Evolutionary conservation across 1,140 invertebrate genomes (phyloP).

Genomic region (Atta cephalotes): DNA sequence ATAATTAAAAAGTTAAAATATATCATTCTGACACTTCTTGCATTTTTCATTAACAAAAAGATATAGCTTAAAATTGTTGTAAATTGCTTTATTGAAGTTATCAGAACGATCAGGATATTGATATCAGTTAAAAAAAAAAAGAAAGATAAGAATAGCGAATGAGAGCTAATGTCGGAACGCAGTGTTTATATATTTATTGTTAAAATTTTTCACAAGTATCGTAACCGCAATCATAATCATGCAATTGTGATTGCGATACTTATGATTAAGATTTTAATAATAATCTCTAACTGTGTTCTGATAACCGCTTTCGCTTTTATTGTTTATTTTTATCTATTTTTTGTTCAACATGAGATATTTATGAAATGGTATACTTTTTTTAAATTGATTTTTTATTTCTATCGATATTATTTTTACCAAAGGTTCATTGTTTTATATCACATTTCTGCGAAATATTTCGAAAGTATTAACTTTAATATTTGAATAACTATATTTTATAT

Average conservation of each 20-base stretch:
- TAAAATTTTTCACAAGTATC: no score
- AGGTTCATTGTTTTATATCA: constrained; percentile 5
- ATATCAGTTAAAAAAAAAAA: no score
- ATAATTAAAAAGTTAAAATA: background rate
- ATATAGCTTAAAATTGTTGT: background rate
- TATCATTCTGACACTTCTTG: background rate
- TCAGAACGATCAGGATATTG: background rate
- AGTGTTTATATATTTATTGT: no score
- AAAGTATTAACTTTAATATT: background rate
- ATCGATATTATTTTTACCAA: background rate
- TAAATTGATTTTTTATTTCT: constrained; percentile 3
- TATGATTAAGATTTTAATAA: no score
- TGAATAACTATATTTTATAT: background rate
- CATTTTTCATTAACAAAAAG: background rate
- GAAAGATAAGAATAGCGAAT: no score
- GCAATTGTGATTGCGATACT: no score
- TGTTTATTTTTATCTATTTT: no score
- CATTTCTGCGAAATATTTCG: background rate
- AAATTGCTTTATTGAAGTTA: constrained; percentile 4
- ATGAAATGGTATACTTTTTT: background rate
- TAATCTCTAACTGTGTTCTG: no score
- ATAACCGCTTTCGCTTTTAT: no score
- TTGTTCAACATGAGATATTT: background rate
- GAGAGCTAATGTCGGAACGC: no score
- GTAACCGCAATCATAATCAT: no score